Conservation (phyloP, 53 echinoderm and acorn worm species). For the Zoroaster sp. region DNA sequence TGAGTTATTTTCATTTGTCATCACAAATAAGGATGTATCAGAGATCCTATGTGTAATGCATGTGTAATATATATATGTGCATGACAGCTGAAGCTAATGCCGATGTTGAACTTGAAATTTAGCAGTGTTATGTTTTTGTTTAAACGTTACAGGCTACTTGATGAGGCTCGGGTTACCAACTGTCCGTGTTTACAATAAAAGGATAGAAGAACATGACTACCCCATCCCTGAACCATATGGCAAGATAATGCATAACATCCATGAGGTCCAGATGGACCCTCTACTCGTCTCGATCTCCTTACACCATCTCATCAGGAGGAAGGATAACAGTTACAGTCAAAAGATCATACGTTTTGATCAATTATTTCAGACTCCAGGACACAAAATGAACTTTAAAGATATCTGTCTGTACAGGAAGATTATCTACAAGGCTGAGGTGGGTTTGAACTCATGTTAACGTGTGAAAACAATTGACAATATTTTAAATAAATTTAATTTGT, state of each 20-base stretch:
- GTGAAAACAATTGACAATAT: no score
- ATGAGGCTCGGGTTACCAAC: constrained; percentile 17
- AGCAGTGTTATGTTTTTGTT: not conserved
- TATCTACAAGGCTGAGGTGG: not conserved
- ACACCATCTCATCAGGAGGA: constrained; percentile 50
- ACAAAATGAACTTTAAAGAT: not conserved
- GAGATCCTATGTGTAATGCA: no score
- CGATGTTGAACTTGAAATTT: not conserved
- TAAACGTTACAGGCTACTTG: constrained; percentile 29
- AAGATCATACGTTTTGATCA: not conserved
- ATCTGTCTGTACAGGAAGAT: not conserved
- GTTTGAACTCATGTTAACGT: no score
- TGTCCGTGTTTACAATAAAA: constrained; percentile 73
- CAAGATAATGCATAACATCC: not conserved
- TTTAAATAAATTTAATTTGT: no score
- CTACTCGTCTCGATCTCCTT: constrained; percentile 6
- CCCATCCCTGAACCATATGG: constrained; percentile 29
- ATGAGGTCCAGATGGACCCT: constrained; percentile 53
- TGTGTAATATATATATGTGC: no score
- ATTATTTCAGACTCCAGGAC: not conserved
- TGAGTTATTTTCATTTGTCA: no score
- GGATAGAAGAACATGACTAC: constrained; percentile 60
- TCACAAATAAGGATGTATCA: no score
- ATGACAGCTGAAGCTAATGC: not conserved
- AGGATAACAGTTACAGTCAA: not conserved